phyloP scores from a whole-genome alignment of 2,797 vertebrate genomes.

The Hybognathus amarus region DNA sequence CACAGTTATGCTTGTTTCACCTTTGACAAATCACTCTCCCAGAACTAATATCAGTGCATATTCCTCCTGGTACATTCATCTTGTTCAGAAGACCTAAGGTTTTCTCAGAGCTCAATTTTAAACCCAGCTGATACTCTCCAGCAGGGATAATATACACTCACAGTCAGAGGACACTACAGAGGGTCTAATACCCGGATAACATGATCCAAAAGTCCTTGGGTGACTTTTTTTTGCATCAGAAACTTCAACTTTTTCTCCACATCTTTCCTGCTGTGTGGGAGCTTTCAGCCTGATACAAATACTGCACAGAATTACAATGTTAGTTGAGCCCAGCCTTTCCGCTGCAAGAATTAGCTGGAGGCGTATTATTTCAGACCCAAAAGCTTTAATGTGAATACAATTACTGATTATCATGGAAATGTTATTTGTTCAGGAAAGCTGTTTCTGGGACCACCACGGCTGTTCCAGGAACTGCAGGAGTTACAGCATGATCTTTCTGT shows the following conservation, averaged over 20 bases:
- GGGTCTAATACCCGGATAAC: slow-evolving; percentile 48
- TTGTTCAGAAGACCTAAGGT: slow-evolving; percentile 22
- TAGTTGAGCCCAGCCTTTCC: not conserved
- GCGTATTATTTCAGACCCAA: slow-evolving; percentile 10
- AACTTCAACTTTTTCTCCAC: not conserved
- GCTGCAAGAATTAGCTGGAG: not conserved
- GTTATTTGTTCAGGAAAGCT: slow-evolving; percentile 76
- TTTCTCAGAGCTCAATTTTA: slow-evolving; percentile 41
- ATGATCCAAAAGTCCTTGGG: slow-evolving; percentile 40
- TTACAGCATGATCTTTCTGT: slow-evolving; percentile 89
- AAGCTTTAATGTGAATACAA: slow-evolving; percentile 31
- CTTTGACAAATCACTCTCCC: slow-evolving; percentile 13
- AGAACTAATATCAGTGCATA: slow-evolving; percentile 1
- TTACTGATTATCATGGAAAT: slow-evolving; percentile 30
- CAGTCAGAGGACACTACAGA: slow-evolving; percentile 42
- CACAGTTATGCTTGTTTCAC: not conserved
- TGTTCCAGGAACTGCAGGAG: slow-evolving; percentile 91
- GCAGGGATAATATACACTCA: slow-evolving; percentile 45
- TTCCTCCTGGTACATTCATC: slow-evolving; percentile 31
- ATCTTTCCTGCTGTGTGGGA: slow-evolving; percentile 15
- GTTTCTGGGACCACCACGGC: slow-evolving; percentile 84
- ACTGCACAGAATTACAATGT: slow-evolving; percentile 36
- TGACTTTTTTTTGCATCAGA: slow-evolving; percentile 33
- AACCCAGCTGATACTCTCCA: slow-evolving; percentile 43
- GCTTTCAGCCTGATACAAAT: slow-evolving; percentile 30